These are phyloP conservation scores for Macropis europaea DNA, from an alignment of 2,888 invertebrate genomes.

Conservation along the genomic window DNA sequence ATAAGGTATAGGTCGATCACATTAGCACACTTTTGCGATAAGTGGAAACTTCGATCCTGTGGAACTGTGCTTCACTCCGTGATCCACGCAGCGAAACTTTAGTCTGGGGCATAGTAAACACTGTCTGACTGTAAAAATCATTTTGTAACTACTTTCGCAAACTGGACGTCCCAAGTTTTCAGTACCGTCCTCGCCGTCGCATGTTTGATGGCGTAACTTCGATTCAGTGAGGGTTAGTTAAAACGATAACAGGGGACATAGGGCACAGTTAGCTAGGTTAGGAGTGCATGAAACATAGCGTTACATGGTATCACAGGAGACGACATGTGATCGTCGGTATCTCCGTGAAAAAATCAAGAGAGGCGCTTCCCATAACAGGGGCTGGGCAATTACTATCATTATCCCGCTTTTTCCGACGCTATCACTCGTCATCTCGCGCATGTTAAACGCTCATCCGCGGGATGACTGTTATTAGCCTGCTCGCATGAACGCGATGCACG, in stretches of 20 bases:
- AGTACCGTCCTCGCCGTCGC: not conserved
- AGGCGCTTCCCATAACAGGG: not conserved
- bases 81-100: constrained; percentile 23
- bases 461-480: constrained; percentile 27
- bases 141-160: not conserved
- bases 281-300: too few species aligned
- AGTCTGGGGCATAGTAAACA: not conserved
- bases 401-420: not conserved
- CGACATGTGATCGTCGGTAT: not conserved
- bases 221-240: too few species aligned
- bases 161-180: constrained; percentile 4
- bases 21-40: constrained; percentile 27
- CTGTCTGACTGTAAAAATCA: not conserved
- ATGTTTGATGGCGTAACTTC: not conserved
- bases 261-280: too few species aligned
- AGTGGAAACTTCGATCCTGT: constrained; percentile 36
- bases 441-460: not conserved
- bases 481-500: not conserved
- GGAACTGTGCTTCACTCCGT: not conserved
- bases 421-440: constrained; percentile 1
- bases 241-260: too few species aligned
- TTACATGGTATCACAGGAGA: too few species aligned
- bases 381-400: constrained; percentile 18
- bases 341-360: too few species aligned
- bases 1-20: constrained; percentile 3